Percentiles rank a stretch among this genome's conserved stretches.
Evolutionary conservation across 2,888 invertebrate species (phyloP).

Genomic region (Ophraella communa): DNA sequence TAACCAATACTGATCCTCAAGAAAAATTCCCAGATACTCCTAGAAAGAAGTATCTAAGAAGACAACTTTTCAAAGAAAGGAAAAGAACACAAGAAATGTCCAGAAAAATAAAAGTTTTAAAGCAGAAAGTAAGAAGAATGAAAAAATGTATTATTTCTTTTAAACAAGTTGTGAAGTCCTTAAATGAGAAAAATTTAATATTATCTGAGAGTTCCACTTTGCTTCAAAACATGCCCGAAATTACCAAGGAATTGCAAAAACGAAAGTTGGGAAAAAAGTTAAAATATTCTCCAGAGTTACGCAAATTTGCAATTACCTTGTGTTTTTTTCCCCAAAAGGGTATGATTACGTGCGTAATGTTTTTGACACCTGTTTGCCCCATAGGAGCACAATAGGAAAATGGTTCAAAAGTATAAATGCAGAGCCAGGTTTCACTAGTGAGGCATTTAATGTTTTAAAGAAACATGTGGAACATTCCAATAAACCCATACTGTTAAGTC

Average conservation of each 20-base stretch:
- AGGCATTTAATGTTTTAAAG: conserved; percentile 41
- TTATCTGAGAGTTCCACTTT: neutral
- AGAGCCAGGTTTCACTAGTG: conserved; percentile 47
- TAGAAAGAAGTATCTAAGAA: neutral
- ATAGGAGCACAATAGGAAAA: conserved; percentile 45
- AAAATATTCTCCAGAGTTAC: conserved; percentile 28
- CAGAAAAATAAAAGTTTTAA: conserved; percentile 7
- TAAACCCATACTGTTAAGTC: conserved; percentile 29
- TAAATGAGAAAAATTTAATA: conserved; percentile 14
- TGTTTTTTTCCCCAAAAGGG: conserved; percentile 41
- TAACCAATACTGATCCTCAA: neutral
- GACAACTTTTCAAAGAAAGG: neutral
- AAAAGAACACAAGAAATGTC: neutral
- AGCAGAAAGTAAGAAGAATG: conserved; percentile 1
- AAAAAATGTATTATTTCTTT: conserved; percentile 1
- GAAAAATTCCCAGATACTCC: neutral
- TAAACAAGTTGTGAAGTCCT: neutral
- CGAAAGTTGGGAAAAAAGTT: conserved; percentile 20
- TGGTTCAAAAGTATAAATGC: conserved; percentile 50
- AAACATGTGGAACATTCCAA: conserved; percentile 11
- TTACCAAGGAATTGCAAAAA: conserved; percentile 4
- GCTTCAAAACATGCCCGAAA: neutral
- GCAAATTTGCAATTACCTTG: conserved; percentile 32
- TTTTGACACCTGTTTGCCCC: conserved; percentile 48
- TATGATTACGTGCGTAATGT: conserved; percentile 50